Conservation (phyloP, 2,888 invertebrate species). For the Thera britannica region DNA sequence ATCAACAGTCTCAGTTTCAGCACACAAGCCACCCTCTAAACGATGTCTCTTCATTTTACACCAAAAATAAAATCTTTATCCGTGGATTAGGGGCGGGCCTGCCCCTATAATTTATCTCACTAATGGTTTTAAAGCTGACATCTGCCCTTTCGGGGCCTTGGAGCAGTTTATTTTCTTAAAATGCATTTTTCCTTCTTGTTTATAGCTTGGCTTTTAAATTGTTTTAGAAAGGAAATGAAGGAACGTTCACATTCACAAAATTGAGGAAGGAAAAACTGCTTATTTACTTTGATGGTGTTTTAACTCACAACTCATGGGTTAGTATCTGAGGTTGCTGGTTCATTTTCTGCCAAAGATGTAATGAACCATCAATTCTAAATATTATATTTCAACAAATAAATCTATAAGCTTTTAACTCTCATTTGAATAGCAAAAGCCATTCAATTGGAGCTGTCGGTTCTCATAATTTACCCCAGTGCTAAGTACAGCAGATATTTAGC, state of each 20-base stretch:
- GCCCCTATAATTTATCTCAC: slow-evolving; percentile 72
- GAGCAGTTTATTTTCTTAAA: slow-evolving; percentile 51
- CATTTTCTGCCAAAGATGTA: too few species aligned
- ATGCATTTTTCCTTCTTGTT: slow-evolving; percentile 49
- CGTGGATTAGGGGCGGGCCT: slow-evolving; percentile 59
- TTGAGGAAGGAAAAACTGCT: not conserved
- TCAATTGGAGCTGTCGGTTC: slow-evolving; percentile 19
- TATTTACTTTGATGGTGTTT: not conserved
- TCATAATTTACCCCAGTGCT: slow-evolving; percentile 16
- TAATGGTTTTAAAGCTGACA: slow-evolving; percentile 79
- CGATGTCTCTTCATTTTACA: slow-evolving; percentile 78
- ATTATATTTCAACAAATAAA: not conserved
- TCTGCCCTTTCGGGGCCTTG: slow-evolving; percentile 69
- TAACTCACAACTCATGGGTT: not conserved
- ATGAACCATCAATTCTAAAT: too few species aligned
- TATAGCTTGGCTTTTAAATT: slow-evolving; percentile 41
- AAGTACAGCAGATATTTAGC: slow-evolving; percentile 33
- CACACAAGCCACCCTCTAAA: slow-evolving; percentile 43
- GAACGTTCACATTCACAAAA: slow-evolving; percentile 23
- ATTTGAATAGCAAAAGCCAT: slow-evolving; percentile 13
- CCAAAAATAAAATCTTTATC: slow-evolving; percentile 79
- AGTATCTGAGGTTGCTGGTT: too few species aligned
- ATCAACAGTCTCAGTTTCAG: slow-evolving; percentile 3
- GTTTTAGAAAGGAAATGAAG: slow-evolving; percentile 38
- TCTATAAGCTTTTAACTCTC: slow-evolving; percentile 2